Percentiles rank a stretch among this genome's conserved stretches.
Evolutionary conservation across 2,797 vertebrate species (phyloP).

Genomic region (Hoplostethus atlanticus): DNA sequence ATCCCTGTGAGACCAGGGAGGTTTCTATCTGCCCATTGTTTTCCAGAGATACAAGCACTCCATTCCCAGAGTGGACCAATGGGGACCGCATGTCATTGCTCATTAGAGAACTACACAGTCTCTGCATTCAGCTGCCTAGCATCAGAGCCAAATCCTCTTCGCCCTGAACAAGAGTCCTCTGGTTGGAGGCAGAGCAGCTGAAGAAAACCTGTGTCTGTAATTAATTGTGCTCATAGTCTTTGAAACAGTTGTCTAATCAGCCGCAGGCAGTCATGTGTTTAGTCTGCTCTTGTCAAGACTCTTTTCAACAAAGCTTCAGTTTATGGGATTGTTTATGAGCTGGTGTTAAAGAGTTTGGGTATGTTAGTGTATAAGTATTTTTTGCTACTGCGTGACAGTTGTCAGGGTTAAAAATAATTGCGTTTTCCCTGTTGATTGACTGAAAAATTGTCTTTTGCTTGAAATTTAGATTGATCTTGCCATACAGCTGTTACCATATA

Average conservation of each 20-base stretch:
- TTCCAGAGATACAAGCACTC: slow-evolving; percentile 47
- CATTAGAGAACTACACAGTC: slow-evolving; percentile 66
- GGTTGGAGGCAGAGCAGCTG: slow-evolving; percentile 28
- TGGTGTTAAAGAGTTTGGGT: no score
- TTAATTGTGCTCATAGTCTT: slow-evolving; percentile 11
- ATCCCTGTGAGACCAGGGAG: slow-evolving; percentile 19
- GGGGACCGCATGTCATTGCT: slow-evolving; percentile 63
- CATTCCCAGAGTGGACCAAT: slow-evolving; percentile 50
- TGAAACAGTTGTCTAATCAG: neutral
- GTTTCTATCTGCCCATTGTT: slow-evolving; percentile 65
- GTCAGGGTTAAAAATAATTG: no score
- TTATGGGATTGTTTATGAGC: neutral
- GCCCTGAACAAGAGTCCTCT: slow-evolving; percentile 19
- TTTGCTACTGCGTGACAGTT: no score
- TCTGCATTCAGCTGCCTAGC: slow-evolving; percentile 41
- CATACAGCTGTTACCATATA: no score
- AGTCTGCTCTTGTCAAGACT: slow-evolving; percentile 21
- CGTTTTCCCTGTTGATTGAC: no score
- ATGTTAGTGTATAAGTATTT: no score
- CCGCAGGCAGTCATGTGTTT: neutral
- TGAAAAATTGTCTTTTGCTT: no score
- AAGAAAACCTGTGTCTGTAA: neutral
- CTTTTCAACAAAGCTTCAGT: slow-evolving; percentile 3
- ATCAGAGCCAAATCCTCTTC: slow-evolving; percentile 21
- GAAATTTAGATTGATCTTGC: no score